phyloP scores from a whole-genome alignment of 2,797 vertebrate genomes.

The Benthosema pterotum region DNA sequence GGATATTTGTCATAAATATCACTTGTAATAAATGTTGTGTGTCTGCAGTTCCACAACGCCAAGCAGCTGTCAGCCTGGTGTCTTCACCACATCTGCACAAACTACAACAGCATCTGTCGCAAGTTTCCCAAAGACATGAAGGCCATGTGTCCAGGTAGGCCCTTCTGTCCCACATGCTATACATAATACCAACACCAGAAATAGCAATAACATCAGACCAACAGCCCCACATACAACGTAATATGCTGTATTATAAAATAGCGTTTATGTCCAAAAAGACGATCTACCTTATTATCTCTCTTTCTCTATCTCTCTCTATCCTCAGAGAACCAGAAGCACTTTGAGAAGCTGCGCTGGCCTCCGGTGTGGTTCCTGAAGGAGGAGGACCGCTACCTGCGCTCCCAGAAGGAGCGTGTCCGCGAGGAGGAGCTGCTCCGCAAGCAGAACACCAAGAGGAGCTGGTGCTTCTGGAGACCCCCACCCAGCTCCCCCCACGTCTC shows the following conservation, averaged over 20 bases:
- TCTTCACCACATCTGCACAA: slow-evolving; percentile 93
- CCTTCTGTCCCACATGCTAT: not conserved
- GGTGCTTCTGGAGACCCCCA: slow-evolving; percentile 90
- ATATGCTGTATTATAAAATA: too few species aligned
- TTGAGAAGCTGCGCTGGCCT: slow-evolving; percentile 91
- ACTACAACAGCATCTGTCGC: slow-evolving; percentile 92
- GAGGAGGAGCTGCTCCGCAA: slow-evolving; percentile 90
- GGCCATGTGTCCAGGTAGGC: slow-evolving; percentile 86
- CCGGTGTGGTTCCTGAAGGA: slow-evolving; percentile 93
- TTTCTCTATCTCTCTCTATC: not conserved
- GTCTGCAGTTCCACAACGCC: slow-evolving; percentile 87
- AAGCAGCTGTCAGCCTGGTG: slow-evolving; percentile 89
- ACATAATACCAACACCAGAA: too few species aligned
- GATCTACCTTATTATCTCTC: not conserved
- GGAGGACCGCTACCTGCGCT: slow-evolving; percentile 90
- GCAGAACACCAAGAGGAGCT: slow-evolving; percentile 87
- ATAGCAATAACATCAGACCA: too few species aligned
- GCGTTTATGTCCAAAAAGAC: too few species aligned
- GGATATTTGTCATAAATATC: too few species aligned
- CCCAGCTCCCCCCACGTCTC: slow-evolving; percentile 83
- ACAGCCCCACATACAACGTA: too few species aligned
- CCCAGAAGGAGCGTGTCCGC: slow-evolving; percentile 86
- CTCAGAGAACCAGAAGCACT: slow-evolving; percentile 87
- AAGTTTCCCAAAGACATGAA: slow-evolving; percentile 94
- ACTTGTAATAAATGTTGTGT: slow-evolving; percentile 4